phyloP scores from a whole-genome alignment of 2,888 invertebrate genomes.

The Platycheirus rosarum region DNA sequence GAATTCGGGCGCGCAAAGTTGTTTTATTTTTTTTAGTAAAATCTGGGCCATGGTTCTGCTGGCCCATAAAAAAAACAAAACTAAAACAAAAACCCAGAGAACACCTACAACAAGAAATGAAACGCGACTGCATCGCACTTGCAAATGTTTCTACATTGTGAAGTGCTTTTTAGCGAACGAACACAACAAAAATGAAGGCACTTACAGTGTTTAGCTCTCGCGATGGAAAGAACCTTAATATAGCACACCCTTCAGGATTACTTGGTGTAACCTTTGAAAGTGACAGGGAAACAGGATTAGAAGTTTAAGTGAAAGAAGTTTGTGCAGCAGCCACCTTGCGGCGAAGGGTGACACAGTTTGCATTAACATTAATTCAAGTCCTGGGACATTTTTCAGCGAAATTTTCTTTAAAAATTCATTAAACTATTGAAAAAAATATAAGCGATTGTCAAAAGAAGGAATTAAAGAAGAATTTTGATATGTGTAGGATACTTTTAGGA shows the following conservation, averaged over 20 bases:
- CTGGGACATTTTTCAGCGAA: constrained; percentile 3
- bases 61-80: constrained; percentile 25
- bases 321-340: neutral
- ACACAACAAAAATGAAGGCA: neutral
- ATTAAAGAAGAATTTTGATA: no score
- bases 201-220: neutral
- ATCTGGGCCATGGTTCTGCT: constrained; percentile 63
- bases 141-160: constrained; percentile 20
- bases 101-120: constrained; percentile 17
- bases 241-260: constrained; percentile 30
- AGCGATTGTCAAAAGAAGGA: no score
- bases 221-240: constrained; percentile 33
- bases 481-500: no score
- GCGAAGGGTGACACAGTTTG: constrained; percentile 12
- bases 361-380: constrained; percentile 26
- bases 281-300: constrained; percentile 25
- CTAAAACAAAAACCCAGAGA: constrained; percentile 21
- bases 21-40: neutral
- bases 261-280: constrained; percentile 30
- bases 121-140: constrained; percentile 19
- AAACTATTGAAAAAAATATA: no score
- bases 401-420: neutral
- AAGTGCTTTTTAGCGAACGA: constrained; percentile 1
- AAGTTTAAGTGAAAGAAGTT: neutral
- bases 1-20: constrained; percentile 39